Base-by-base conservation (phyloP, 2,888 invertebrate genomes). In the Gymnocheta viridis region DNA sequence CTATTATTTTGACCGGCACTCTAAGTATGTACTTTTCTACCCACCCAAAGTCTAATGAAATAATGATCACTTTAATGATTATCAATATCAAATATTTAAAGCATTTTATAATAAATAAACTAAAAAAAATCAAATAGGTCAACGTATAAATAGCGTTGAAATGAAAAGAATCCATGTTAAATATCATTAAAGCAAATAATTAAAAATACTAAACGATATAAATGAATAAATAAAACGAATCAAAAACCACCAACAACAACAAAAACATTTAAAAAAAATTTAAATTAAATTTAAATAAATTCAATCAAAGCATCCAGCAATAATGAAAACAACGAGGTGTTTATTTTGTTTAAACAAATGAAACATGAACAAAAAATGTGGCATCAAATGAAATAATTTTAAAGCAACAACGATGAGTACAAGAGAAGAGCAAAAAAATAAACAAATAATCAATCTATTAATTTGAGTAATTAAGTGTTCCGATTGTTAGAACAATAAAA, bases 391-490 rank as follows among this genome's bases (percentile, higher is more conserved):
- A 41, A 64, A 56, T 54, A 17, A 41, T 41, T 60, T 56, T 44
- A 67, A 67, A 76, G 6, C 12, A 27, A 41, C 9, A 19, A 17
- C 29, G 24, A 19, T 54, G 6, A 44, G 5, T 32, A 32, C 9
- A 12, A 24, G 6, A 22, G 41, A 17, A 29, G 27, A 58, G 35
- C 49, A 32, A 27, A 29, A n/a, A n/a, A 22, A 22, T 4, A 66
- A 17, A 22, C 3, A 47, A 77, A 41, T 4, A 51, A 82, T 67
- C 47, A 76, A 81, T 77, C 81, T 78, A 79, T 64, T 85, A 76
- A 78, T 69, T 85, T 73, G 81, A 82, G 78, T 86, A 81, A 86
- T 82, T 86, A 82, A 85, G 85, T 62, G 84, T 73, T 85, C 84
- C 86, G 85, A 85, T 82, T 72, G 78, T 81, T 82, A 73, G 64